Evolutionary conservation across 2,113 vertebrate species (phyloP).

Genomic region (Nettapus auritus): DNA sequence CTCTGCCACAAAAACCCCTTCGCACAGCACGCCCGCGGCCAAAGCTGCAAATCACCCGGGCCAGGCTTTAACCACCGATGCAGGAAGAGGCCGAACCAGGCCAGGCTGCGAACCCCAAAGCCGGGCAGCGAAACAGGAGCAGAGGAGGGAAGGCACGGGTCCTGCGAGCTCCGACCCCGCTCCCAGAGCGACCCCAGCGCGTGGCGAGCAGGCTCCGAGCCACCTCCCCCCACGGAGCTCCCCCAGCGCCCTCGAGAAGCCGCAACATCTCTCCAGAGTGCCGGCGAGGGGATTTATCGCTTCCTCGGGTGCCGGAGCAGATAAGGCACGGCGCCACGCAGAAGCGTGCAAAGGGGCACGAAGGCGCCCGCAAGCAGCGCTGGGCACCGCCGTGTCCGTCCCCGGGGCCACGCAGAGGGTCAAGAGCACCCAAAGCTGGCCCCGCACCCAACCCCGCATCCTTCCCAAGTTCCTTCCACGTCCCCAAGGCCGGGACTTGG

Average conservation of each 20-base stretch:
- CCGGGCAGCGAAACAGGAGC: not conserved
- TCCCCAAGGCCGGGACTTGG: not conserved
- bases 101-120: not conserved
- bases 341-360: not conserved
- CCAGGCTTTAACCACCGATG: not conserved
- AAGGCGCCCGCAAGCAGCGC: not conserved
- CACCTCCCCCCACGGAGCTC: not conserved
- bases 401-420: rapidly evolving
- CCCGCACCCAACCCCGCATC: rapidly evolving
- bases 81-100: not conserved
- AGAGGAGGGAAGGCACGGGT: not conserved
- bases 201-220: rapidly evolving
- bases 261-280: not conserved
- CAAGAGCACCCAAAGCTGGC: not conserved
- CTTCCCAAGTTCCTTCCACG: rapidly evolving
- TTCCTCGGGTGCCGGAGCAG: not conserved
- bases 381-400: rapidly evolving
- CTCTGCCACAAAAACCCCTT: not conserved
- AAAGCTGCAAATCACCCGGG: not conserved
- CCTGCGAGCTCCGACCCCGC: not conserved
- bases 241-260: constrained; percentile 14
- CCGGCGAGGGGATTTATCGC: constrained; percentile 39
- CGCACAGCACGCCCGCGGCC: not conserved
- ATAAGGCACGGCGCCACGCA: constrained; percentile 12
- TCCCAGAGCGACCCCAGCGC: not conserved